phyloP scores from a whole-genome alignment of 2,888 invertebrate genomes.

The Lathronympha strigana region DNA sequence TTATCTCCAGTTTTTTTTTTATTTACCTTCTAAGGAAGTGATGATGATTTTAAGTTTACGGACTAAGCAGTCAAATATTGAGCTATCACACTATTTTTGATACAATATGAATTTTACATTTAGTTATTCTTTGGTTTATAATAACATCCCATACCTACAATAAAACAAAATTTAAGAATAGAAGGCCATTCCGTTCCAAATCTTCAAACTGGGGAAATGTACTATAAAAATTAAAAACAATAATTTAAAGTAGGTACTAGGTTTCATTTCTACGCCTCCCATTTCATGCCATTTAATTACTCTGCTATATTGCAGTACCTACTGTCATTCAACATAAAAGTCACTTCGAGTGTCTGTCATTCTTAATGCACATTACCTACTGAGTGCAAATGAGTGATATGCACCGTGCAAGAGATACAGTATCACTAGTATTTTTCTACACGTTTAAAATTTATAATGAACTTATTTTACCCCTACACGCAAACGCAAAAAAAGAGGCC shows the following conservation, averaged over 20 bases:
- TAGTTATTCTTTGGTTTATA: no score
- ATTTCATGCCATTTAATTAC: conserved; percentile 35
- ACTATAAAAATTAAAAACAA: not conserved
- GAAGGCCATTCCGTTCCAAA: no score
- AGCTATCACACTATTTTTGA: no score
- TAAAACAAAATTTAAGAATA: no score
- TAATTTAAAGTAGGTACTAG: not conserved
- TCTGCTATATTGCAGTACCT: conserved; percentile 17
- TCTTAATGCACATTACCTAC: conserved; percentile 9
- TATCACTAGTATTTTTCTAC: not conserved
- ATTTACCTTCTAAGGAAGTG: no score
- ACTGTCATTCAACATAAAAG: conserved; percentile 16
- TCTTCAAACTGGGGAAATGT: not conserved
- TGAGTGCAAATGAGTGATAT: conserved; percentile 23
- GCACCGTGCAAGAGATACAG: not conserved
- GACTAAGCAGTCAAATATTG: no score
- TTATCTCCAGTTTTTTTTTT: no score
- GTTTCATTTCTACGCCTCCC: conserved; percentile 22
- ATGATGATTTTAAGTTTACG: no score
- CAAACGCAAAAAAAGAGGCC: no score
- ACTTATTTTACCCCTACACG: no score
- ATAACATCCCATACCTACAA: no score
- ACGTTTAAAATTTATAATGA: not conserved
- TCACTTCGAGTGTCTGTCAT: conserved; percentile 15
- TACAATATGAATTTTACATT: no score